phyloP scores from a whole-genome alignment of 2,797 vertebrate species.

The Etheostoma perlongum region DNA sequence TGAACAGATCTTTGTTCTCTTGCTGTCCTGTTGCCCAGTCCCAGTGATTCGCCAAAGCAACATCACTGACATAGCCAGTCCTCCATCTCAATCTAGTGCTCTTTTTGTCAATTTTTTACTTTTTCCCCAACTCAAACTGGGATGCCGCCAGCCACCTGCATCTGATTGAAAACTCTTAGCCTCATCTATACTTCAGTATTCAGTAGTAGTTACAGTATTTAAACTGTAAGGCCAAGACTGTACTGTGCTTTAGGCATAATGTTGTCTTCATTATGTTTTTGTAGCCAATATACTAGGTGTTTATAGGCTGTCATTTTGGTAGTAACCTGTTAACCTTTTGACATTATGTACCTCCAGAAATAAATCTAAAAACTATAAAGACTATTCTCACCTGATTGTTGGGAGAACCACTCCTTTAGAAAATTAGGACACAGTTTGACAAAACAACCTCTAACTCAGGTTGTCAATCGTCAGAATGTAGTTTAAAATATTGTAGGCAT shows the following conservation, averaged over 20 bases:
- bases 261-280: not conserved
- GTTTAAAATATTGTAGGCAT: not conserved
- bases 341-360: not conserved
- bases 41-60: slow-evolving; percentile 43
- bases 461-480: not conserved
- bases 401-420: not conserved
- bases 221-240: slow-evolving; percentile 2
- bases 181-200: slow-evolving; percentile 71
- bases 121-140: slow-evolving; percentile 42
- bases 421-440: not conserved
- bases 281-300: not conserved
- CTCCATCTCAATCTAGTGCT: slow-evolving; percentile 35
- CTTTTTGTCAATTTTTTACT: slow-evolving; percentile 33
- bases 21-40: slow-evolving; percentile 43
- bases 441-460: slow-evolving; percentile 13
- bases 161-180: slow-evolving; percentile 71
- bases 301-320: not conserved
- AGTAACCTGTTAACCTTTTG: not conserved
- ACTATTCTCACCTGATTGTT: not conserved
- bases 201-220: slow-evolving; percentile 35
- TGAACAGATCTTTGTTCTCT: slow-evolving; percentile 56
- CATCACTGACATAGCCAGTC: slow-evolving; percentile 44
- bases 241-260: not conserved
- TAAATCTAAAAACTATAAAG: not conserved
- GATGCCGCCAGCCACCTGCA: slow-evolving; percentile 56